Evolutionary conservation across 2,888 invertebrate genomes (phyloP).

Genomic region (Drosophila maculinotata): DNA sequence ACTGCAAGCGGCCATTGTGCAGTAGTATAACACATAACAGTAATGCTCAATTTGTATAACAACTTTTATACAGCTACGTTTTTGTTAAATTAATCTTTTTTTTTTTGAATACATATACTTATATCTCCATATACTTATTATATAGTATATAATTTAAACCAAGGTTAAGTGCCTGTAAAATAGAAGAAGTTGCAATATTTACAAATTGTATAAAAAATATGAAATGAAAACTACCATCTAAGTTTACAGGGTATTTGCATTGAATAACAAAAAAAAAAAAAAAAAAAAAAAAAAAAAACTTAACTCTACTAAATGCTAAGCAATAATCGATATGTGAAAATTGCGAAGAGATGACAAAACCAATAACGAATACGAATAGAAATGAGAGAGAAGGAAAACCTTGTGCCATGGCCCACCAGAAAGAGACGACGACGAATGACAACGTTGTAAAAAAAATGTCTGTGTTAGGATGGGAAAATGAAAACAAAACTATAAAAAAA

Average conservation of each 20-base stretch:
- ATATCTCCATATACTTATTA: constrained; percentile 24
- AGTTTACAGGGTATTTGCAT: constrained; percentile 53
- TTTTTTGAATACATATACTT: constrained; percentile 3
- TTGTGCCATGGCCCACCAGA: constrained; percentile 71
- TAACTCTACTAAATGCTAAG: constrained; percentile 29
- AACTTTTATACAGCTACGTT: constrained; percentile 54
- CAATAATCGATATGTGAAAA: constrained; percentile 8
- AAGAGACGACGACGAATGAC: constrained; percentile 16
- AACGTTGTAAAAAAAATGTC: constrained; percentile 17
- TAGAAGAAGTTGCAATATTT: constrained; percentile 72
- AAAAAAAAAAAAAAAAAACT: constrained; percentile 11
- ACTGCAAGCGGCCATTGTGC: constrained; percentile 17
- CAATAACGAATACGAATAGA: constrained; percentile 13
- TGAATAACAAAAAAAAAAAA: constrained; percentile 7
- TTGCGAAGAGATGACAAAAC: constrained; percentile 13
- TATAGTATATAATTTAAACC: constrained; percentile 21
- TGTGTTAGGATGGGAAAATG: constrained; percentile 39
- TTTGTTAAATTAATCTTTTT: constrained; percentile 20
- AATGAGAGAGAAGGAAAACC: constrained; percentile 44
- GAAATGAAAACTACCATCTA: constrained; percentile 29
- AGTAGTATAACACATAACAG: constrained; percentile 36
- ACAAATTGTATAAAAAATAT: constrained; percentile 48
- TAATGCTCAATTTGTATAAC: constrained; percentile 58
- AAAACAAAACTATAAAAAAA: constrained; percentile 23
- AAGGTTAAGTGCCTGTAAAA: constrained; percentile 74